Base-by-base conservation (phyloP, 2,113 vertebrate species). In the Tilapia sparmanii region DNA sequence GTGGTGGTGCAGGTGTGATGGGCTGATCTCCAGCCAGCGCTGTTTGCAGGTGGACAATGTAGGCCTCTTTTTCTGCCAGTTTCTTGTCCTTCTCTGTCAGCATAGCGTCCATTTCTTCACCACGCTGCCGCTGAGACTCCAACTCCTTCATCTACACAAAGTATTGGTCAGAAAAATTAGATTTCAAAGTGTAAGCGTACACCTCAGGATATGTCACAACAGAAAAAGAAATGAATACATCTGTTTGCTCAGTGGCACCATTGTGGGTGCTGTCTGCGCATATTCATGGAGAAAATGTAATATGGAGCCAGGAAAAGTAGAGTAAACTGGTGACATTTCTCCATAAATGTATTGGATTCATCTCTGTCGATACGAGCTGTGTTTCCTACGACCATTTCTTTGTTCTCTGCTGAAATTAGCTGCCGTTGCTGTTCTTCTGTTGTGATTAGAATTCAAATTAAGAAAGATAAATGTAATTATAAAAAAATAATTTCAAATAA, bases 61-160 rank as follows among this genome's bases (percentile, higher is more conserved):
- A 98, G 4, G 97, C 97, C 92, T 98, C 97, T 80, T 98, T 98
- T 55, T 98, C 97, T 16, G 95, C 90, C 86, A 98, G 82, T 88
- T 96, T 97, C 94, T 93, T 96, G 76, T 98, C 97, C 73, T 90
- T 97, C 91, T 97, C 97, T 6, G 94, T 95, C 93, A 98, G 95
- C 97, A 98, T 97, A 3, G 89, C 73, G 81, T 98, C 98, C 95
- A 98, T 97, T 31, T 98, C 97, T 54, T 96, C 85, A 1, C 97
- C 98, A 2, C 97, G 97, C 78, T 94, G 87, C 7, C 63, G 87
- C 94, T 96, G 97, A 0, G 90, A 91, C 90, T 97, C 96, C 87
- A 97, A 88, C 79, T 97, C 97, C 22, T 59, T 93, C 6, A 61
- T 91, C 97, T 98, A 42, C 15, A 10, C 59, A 13, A 24, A 45